Percentiles rank a stretch among this genome's conserved stretches.
Evolutionary conservation across 2,888 invertebrate species (phyloP).

Genomic region (Criorhina ranunculi): DNA sequence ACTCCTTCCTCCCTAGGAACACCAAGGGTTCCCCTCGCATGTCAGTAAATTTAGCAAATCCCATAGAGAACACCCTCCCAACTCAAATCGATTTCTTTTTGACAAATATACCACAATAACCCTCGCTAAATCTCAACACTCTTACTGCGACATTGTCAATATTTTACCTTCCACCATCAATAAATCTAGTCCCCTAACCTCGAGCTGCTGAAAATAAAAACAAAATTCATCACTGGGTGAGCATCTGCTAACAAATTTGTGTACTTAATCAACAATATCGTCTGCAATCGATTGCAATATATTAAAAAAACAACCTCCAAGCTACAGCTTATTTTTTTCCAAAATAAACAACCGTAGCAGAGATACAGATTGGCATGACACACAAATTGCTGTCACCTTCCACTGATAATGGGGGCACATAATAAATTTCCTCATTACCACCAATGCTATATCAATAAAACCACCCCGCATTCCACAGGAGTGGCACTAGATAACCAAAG

Average conservation of each 20-base stretch:
- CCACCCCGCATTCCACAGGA: background rate
- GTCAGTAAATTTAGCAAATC: background rate
- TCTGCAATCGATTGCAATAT: slow-evolving; percentile 39
- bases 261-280: slow-evolving; percentile 36
- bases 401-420: slow-evolving; percentile 4
- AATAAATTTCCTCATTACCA: slow-evolving; percentile 23
- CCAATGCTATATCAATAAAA: slow-evolving; percentile 1
- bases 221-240: slow-evolving; percentile 6
- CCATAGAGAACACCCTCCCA: background rate
- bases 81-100: background rate
- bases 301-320: background rate
- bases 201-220: slow-evolving; percentile 13
- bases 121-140: background rate
- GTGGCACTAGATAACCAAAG: slow-evolving; percentile 15
- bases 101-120: background rate
- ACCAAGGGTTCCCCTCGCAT: too few species aligned
- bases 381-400: slow-evolving; percentile 29
- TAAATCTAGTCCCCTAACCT: background rate
- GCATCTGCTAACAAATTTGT: slow-evolving; percentile 35
- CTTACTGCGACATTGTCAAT: background rate
- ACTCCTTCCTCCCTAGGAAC: too few species aligned
- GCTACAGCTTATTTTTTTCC: background rate
- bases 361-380: slow-evolving; percentile 12
- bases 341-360: slow-evolving; percentile 14
- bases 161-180: background rate